Evolutionary conservation across 2,797 vertebrate species (phyloP).

Genomic region (Enteromius anoplus): DNA sequence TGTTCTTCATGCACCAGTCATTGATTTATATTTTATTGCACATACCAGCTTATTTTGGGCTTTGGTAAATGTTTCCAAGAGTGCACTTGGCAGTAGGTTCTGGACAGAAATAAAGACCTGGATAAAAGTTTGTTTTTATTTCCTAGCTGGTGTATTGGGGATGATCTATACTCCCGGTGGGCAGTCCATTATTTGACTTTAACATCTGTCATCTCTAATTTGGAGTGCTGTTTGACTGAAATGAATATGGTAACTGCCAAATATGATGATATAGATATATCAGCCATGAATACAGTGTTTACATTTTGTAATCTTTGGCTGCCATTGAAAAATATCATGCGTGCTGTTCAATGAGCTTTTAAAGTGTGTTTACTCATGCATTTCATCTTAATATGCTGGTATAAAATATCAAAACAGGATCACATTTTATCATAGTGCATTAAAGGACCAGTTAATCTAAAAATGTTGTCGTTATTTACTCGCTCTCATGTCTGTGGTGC

Average conservation of each 20-base stretch:
- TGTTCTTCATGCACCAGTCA: constrained; percentile 30
- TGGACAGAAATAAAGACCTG: constrained; percentile 31
- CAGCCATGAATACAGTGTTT: not conserved
- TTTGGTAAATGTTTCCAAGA: constrained; percentile 7
- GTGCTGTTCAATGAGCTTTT: not conserved
- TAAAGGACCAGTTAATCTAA: not conserved
- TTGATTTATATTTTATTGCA: constrained; percentile 27
- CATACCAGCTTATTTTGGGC: constrained; percentile 8
- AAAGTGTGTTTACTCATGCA: not conserved
- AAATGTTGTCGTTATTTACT: not conserved
- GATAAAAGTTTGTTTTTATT: not conserved
- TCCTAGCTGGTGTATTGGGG: not conserved
- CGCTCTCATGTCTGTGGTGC: not conserved
- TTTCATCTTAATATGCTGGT: not conserved
- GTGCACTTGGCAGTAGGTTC: constrained; percentile 19
- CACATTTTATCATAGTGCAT: not conserved
- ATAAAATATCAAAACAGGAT: not conserved
- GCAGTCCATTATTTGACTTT: not conserved
- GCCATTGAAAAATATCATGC: not conserved
- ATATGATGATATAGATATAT: not conserved
- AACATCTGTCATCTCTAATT: not conserved
- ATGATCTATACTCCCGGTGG: constrained; percentile 7
- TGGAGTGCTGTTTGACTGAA: not conserved
- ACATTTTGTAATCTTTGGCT: constrained; percentile 2
- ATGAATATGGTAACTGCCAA: not conserved